Evolutionary conservation across 2,888 invertebrate genomes (phyloP).

Genomic region (Sarcophaga subvicina): DNA sequence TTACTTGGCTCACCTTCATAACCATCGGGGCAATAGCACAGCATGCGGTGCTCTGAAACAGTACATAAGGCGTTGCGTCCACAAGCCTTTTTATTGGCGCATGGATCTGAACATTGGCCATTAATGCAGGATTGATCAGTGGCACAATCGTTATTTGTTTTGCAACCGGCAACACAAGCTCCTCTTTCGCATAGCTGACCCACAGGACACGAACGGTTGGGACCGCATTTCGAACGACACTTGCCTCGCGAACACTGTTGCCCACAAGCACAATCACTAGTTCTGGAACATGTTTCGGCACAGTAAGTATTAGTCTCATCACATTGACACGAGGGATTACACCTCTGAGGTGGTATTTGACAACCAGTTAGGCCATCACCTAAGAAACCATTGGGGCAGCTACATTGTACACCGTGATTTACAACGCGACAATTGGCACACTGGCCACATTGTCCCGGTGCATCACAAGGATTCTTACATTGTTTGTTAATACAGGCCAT

Average conservation of each 20-base stretch:
- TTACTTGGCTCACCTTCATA: constrained; percentile 91
- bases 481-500: constrained; percentile 92
- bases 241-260: constrained; percentile 89
- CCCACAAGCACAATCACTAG: constrained; percentile 90
- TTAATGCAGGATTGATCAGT: constrained; percentile 88
- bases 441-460: constrained; percentile 88
- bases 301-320: constrained; percentile 91
- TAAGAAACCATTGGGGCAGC: constrained; percentile 90
- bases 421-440: constrained; percentile 92
- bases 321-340: constrained; percentile 90
- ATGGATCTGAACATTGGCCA: constrained; percentile 88
- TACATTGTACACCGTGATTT: constrained; percentile 93
- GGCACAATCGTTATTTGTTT: constrained; percentile 90
- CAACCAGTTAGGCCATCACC: constrained; percentile 93
- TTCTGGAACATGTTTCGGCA: constrained; percentile 85
- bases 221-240: constrained; percentile 88
- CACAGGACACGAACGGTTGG: constrained; percentile 86
- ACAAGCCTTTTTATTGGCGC: constrained; percentile 86
- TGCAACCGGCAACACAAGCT: constrained; percentile 90
- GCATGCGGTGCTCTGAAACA: constrained; percentile 90
- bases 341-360: constrained; percentile 86
- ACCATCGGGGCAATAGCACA: constrained; percentile 94
- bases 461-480: constrained; percentile 91
- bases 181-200: constrained; percentile 90
- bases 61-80: constrained; percentile 91